Conservation (phyloP, 2,797 vertebrate species). For the Pipistrellus kuhlii region DNA sequence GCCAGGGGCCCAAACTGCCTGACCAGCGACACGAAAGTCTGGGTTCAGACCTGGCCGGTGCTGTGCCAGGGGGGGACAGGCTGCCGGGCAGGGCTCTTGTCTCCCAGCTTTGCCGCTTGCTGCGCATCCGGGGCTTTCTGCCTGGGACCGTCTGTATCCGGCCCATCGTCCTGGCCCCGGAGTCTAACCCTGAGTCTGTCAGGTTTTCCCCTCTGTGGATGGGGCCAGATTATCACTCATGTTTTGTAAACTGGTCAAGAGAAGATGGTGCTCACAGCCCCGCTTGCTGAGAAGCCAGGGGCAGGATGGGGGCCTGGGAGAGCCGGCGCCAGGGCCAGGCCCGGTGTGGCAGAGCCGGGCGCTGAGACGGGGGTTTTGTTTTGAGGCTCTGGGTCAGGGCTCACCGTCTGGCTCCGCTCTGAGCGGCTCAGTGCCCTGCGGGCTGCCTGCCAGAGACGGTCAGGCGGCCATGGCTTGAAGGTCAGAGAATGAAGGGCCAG, state of each 20-base stretch:
- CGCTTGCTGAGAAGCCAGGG: fast-evolving
- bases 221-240: not conserved
- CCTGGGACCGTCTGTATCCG: too few species aligned
- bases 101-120: too few species aligned
- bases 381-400: not conserved
- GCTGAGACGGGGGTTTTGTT: not conserved
- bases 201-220: not conserved
- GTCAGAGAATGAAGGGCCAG: not conserved
- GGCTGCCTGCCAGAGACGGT: not conserved
- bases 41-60: too few species aligned
- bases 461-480: not conserved
- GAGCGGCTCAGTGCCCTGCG: not conserved
- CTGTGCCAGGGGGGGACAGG: too few species aligned
- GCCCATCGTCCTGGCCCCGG: too few species aligned
- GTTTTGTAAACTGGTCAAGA: not conserved
- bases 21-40: too few species aligned
- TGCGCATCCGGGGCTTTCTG: too few species aligned
- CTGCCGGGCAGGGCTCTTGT: too few species aligned
- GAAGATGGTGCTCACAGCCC: not conserved
- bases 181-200: too few species aligned
- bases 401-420: not conserved
- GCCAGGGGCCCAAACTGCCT: too few species aligned
- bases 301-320: not conserved
- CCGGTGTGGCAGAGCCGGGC: not conserved
- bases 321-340: not conserved